Evolutionary conservation across 2,888 invertebrate genomes (phyloP).

Genomic region (Heteropelma amictum): DNA sequence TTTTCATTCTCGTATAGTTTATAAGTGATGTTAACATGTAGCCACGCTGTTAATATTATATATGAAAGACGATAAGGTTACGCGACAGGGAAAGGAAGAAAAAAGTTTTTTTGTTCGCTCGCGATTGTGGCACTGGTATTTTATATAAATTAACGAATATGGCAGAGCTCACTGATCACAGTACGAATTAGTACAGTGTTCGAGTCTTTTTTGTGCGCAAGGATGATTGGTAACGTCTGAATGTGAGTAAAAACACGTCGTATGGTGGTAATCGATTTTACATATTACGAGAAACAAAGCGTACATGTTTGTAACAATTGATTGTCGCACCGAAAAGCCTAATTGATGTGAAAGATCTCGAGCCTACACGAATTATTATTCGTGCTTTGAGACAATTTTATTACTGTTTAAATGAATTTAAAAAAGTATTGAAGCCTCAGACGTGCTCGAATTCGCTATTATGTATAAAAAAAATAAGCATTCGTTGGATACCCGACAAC

Average conservation of each 20-base stretch:
- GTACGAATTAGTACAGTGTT: conserved; percentile 30
- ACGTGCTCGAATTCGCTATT: conserved; percentile 26
- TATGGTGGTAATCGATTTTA: conserved; percentile 10
- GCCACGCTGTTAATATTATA: conserved; percentile 64
- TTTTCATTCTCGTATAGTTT: conserved; percentile 69
- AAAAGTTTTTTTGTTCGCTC: conserved; percentile 57
- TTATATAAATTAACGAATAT: conserved; percentile 58
- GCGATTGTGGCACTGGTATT: conserved; percentile 64
- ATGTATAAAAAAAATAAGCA: conserved; percentile 31
- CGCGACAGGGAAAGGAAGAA: not conserved
- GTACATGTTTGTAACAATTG: conserved; percentile 10
- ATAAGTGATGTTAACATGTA: conserved; percentile 66
- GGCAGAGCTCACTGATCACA: conserved; percentile 31
- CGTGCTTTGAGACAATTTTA: conserved; percentile 15
- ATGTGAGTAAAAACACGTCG: not conserved
- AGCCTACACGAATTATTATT: conserved; percentile 46
- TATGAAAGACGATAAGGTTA: conserved; percentile 1
- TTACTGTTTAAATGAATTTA: not conserved
- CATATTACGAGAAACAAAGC: not conserved
- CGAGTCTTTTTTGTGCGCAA: not conserved
- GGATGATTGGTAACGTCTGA: conserved; percentile 16
- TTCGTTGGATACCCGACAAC: conserved; percentile 46
- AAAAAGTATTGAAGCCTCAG: conserved; percentile 23
- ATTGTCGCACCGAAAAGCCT: conserved; percentile 46
- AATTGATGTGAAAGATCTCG: conserved; percentile 45